These are phyloP conservation scores for Leptinotarsa juncta DNA, from an alignment of 2,888 invertebrate species.

Conservation along the genomic window DNA sequence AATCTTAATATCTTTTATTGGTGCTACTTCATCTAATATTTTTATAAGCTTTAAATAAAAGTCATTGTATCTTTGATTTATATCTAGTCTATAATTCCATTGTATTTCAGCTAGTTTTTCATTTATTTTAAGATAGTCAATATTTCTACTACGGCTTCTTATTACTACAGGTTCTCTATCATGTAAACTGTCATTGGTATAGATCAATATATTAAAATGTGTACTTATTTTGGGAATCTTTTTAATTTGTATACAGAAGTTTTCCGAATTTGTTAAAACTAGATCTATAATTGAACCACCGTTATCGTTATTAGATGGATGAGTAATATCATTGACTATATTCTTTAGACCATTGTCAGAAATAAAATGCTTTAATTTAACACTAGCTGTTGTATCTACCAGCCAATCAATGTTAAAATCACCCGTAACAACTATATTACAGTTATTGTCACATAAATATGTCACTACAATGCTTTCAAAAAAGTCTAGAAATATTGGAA, in stretches of 20 bases:
- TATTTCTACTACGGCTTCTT: too few species aligned
- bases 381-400: not conserved
- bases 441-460: conserved; percentile 8
- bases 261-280: conserved; percentile 2
- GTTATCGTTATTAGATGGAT: conserved; percentile 14
- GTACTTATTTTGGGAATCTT: too few species aligned
- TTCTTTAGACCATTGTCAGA: not conserved
- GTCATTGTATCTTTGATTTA: too few species aligned
- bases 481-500: not conserved
- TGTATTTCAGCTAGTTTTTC: too few species aligned
- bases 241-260: not conserved
- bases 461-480: not conserved
- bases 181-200: too few species aligned
- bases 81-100: too few species aligned
- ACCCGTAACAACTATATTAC: conserved; percentile 15
- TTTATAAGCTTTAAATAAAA: too few species aligned
- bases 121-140: too few species aligned
- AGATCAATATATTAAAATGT: too few species aligned
- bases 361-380: not conserved
- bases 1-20: too few species aligned
- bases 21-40: too few species aligned
- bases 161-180: too few species aligned
- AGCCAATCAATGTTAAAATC: conserved; percentile 19
- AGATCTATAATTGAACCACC: conserved; percentile 18
- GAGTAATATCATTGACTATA: conserved; percentile 12